phyloP scores from a whole-genome alignment of 1,140 invertebrate species.

The Conus betulinus region DNA sequence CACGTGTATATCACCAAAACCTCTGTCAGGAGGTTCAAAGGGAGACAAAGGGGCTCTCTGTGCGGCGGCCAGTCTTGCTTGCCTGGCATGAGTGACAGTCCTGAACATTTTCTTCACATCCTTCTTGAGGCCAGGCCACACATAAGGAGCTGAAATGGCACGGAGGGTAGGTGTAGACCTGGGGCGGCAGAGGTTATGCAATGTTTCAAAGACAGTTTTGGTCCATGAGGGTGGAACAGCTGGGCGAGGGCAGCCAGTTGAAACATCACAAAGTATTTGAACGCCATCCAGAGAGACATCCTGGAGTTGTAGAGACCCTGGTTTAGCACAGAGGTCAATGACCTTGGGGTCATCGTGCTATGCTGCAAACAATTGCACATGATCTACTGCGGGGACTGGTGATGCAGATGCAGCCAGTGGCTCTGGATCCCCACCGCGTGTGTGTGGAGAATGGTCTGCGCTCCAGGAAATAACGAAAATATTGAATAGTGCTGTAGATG shows the following conservation, averaged over 20 bases:
- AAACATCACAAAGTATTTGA: slow-evolving; percentile 9
- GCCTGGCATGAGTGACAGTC: background rate
- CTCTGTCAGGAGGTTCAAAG: background rate
- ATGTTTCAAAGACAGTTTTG: slow-evolving; percentile 1
- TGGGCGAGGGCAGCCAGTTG: background rate
- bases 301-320: no score
- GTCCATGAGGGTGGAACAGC: background rate
- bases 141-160: slow-evolving; percentile 19
- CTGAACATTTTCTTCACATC: background rate
- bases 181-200: slow-evolving; percentile 19
- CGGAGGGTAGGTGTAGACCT: background rate
- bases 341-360: no score
- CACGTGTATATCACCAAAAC: slow-evolving; percentile 73
- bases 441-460: no score
- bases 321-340: no score
- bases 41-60: background rate
- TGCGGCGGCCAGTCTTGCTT: background rate
- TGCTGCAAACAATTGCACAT: no score
- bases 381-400: no score
- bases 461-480: no score
- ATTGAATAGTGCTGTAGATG: no score
- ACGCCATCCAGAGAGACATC: background rate
- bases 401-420: no score
- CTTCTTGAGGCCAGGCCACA: slow-evolving; percentile 18
- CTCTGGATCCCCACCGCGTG: no score